Conservation (phyloP, 2,113 vertebrate species). For the Phyllostomus discolor region DNA sequence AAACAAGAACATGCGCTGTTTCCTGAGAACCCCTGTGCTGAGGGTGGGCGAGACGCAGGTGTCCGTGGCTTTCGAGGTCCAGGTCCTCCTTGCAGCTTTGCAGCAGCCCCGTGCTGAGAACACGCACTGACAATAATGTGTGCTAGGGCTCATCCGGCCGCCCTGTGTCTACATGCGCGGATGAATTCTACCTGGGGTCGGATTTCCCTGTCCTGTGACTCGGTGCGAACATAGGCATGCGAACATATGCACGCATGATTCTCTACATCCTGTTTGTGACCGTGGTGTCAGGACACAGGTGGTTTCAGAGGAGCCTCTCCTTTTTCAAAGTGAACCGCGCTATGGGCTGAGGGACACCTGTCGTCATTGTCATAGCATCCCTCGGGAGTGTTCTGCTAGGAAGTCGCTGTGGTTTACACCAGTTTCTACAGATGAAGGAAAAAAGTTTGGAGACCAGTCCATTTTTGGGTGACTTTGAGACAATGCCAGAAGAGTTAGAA, state of each 20-base stretch:
- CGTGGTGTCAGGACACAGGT: background rate
- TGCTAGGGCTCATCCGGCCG: background rate
- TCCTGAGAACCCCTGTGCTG: background rate
- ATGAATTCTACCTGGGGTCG: background rate
- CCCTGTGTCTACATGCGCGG: background rate
- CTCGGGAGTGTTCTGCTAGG: background rate
- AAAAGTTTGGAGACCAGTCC: background rate
- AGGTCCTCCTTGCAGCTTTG: background rate
- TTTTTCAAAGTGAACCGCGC: background rate
- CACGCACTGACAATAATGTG: background rate
- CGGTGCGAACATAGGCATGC: too few species aligned
- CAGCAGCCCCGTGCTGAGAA: background rate
- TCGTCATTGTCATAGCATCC: background rate
- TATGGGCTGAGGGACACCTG: background rate
- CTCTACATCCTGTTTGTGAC: background rate
- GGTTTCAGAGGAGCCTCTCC: background rate
- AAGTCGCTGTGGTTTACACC: slow-evolving; percentile 9
- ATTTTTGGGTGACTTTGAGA: background rate
- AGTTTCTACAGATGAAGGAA: background rate
- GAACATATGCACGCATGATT: background rate
- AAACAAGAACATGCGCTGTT: background rate
- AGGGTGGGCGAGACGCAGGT: background rate
- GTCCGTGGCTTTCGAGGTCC: background rate
- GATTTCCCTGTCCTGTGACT: too few species aligned
- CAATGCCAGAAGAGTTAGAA: background rate